Conservation (phyloP, 1,140 invertebrate species). For the Aradophagus sp. region DNA sequence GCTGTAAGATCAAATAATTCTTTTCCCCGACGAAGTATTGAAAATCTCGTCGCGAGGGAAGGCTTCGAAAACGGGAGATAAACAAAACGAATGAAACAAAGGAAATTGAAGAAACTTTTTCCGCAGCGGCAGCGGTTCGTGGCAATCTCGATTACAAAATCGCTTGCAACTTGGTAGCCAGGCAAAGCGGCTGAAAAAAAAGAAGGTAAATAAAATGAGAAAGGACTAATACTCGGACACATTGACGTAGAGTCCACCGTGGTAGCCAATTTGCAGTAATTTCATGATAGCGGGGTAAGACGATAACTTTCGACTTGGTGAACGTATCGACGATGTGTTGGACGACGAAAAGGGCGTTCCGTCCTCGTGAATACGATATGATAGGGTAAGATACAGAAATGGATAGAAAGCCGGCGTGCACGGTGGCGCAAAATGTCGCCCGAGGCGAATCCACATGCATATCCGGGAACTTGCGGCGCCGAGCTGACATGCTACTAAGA, state of each 20-base stretch:
- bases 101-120: constrained; percentile 44
- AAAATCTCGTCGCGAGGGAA: constrained; percentile 31
- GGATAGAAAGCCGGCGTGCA: too few relatives aligned
- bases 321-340: constrained; percentile 10
- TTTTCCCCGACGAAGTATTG: constrained; percentile 27
- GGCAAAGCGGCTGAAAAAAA: constrained; percentile 22
- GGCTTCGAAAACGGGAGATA: constrained; percentile 27
- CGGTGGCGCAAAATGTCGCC: constrained; percentile 29
- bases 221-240: too few relatives aligned
- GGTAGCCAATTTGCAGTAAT: constrained; percentile 49
- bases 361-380: too few relatives aligned
- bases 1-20: constrained; percentile 47
- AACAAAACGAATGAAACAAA: constrained; percentile 42
- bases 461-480: constrained; percentile 31
- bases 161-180: constrained; percentile 26
- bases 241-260: too few relatives aligned
- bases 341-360: constrained; percentile 10
- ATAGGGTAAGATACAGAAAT: constrained; percentile 7
- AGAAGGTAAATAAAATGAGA: too few relatives aligned
- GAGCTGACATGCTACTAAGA: constrained; percentile 33
- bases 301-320: constrained; percentile 26
- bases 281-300: constrained; percentile 18
- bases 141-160: constrained; percentile 33
- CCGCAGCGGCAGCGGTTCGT: constrained; percentile 15
- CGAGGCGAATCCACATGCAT: constrained; percentile 31